Percentiles rank a stretch among this genome's conserved stretches.
Evolutionary conservation across 2,888 invertebrate genomes (phyloP).

Genomic region (Stenodema calcarata): DNA sequence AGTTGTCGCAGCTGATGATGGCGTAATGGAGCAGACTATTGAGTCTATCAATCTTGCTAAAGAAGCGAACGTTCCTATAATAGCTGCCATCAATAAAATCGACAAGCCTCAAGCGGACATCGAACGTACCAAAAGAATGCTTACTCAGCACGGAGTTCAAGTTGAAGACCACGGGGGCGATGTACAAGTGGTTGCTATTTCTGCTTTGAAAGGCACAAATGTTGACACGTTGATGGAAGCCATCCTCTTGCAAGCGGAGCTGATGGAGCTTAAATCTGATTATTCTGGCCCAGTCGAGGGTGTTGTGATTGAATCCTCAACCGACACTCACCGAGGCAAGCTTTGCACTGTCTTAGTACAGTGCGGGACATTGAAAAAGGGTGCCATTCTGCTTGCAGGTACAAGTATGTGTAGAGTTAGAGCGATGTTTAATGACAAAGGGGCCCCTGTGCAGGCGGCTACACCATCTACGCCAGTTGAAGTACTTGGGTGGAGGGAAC

Average conservation of each 20-base stretch:
- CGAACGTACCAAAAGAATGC: slow-evolving; percentile 76
- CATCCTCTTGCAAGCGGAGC: slow-evolving; percentile 80
- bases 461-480: slow-evolving; percentile 83
- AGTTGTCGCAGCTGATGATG: slow-evolving; percentile 98
- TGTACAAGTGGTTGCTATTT: slow-evolving; percentile 87
- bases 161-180: slow-evolving; percentile 92
- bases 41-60: slow-evolving; percentile 89
- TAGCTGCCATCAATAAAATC: slow-evolving; percentile 98
- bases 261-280: slow-evolving; percentile 87
- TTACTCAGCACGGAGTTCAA: slow-evolving; percentile 79
- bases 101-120: slow-evolving; percentile 91
- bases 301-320: slow-evolving; percentile 84
- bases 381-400: slow-evolving; percentile 82
- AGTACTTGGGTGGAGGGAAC: slow-evolving; percentile 87
- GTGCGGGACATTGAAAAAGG: slow-evolving; percentile 82
- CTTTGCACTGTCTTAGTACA: slow-evolving; percentile 84
- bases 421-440: slow-evolving; percentile 79
- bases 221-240: slow-evolving; percentile 82
- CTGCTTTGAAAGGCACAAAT: slow-evolving; percentile 85
- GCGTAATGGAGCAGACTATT: slow-evolving; percentile 96
- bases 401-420: slow-evolving; percentile 83
- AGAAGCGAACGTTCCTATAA: slow-evolving; percentile 83
- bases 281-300: slow-evolving; percentile 86
- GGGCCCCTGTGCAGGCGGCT: slow-evolving; percentile 71
- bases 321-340: slow-evolving; percentile 75